phyloP scores from a whole-genome alignment of 2,888 invertebrate species.

The Melanargia galathea region DNA sequence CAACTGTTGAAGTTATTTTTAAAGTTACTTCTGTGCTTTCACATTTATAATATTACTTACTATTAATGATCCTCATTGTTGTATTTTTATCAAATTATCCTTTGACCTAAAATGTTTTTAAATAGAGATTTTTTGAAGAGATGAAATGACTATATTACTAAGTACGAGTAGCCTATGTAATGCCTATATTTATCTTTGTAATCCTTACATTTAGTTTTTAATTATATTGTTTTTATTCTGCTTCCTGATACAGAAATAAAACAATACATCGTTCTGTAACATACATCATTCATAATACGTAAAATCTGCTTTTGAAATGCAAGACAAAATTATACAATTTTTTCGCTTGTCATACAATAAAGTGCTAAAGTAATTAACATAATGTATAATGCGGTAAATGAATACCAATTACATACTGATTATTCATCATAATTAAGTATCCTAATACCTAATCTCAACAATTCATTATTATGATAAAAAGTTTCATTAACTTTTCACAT shows the following conservation, averaged over 20 bases:
- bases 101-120: not conserved
- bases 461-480: not conserved
- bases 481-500: too few relatives aligned
- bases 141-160: not conserved
- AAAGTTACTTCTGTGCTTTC: too few relatives aligned
- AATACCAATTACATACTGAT: not conserved
- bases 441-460: not conserved
- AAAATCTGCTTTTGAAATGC: constrained; percentile 5
- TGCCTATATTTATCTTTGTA: not conserved
- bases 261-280: not conserved
- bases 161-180: too few relatives aligned
- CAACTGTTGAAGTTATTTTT: too few relatives aligned
- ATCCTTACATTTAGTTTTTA: not conserved
- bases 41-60: too few relatives aligned
- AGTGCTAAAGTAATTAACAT: too few relatives aligned
- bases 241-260: constrained; percentile 8
- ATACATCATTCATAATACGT: too few relatives aligned
- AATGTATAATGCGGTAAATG: not conserved
- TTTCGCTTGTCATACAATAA: too few relatives aligned
- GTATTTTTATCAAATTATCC: too few relatives aligned
- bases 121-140: not conserved
- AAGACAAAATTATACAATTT: not conserved
- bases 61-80: too few relatives aligned
- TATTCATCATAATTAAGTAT: not conserved
- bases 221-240: constrained; percentile 13